phyloP scores from a whole-genome alignment of 2,797 vertebrate genomes.

The Chaenodraco wilsoni region DNA sequence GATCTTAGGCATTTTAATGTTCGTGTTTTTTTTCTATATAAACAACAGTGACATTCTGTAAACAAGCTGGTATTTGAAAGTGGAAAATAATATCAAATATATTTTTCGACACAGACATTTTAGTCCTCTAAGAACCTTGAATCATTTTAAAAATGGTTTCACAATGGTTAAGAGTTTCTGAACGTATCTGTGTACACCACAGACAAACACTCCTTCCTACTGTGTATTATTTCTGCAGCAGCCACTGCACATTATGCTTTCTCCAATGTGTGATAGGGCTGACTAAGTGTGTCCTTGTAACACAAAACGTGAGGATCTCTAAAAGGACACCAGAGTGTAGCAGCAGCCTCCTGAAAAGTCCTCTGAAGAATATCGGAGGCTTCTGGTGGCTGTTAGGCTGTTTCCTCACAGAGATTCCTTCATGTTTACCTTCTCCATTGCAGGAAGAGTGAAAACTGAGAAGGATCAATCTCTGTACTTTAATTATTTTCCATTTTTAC shows the following conservation, averaged over 20 bases:
- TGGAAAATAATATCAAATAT: too few species aligned
- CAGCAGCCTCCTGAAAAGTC: conserved; percentile 14
- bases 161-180: not conserved
- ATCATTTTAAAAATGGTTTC: too few species aligned
- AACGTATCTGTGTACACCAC: not conserved
- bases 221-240: conserved; percentile 15
- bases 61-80: too few species aligned
- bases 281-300: conserved; percentile 54
- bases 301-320: conserved; percentile 41
- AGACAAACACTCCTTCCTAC: conserved; percentile 4
- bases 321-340: conserved; percentile 23
- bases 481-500: conserved; percentile 37
- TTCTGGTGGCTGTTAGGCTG: not conserved
- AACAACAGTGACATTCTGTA: too few species aligned
- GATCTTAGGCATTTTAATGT: too few species aligned
- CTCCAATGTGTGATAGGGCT: conserved; percentile 24
- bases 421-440: not conserved
- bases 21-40: too few species aligned
- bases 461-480: conserved; percentile 11
- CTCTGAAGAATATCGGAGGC: conserved; percentile 3
- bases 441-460: conserved; percentile 6
- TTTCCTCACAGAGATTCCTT: conserved; percentile 16
- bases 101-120: too few species aligned
- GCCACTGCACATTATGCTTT: conserved; percentile 7
- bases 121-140: too few species aligned